Conservation (phyloP, 2,888 invertebrate species). For the Calameuta idolon region DNA sequence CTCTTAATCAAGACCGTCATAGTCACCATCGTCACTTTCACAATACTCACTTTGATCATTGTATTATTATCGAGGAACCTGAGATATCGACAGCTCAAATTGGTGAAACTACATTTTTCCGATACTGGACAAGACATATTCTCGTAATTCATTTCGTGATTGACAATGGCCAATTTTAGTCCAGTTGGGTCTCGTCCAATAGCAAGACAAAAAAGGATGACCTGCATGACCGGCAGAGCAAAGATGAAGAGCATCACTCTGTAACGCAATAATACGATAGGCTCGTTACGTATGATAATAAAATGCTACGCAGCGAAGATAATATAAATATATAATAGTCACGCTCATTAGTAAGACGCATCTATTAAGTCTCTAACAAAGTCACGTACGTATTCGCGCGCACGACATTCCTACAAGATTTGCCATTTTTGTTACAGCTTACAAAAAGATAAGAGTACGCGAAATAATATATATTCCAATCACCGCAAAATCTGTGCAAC, state of each 20-base stretch:
- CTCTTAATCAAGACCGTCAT: too few relatives aligned
- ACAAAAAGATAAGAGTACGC: too few relatives aligned
- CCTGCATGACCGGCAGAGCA: constrained; percentile 93
- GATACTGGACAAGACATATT: constrained; percentile 69
- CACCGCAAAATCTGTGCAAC: too few relatives aligned
- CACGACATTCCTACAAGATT: too few relatives aligned
- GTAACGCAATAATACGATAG: constrained; percentile 16
- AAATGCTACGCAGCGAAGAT: too few relatives aligned
- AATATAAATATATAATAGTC: too few relatives aligned
- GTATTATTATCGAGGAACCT: constrained; percentile 79
- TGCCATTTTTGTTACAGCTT: too few relatives aligned
- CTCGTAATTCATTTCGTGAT: constrained; percentile 73
- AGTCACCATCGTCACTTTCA: background rate
- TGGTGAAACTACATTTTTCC: constrained; percentile 77
- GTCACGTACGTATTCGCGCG: too few relatives aligned
- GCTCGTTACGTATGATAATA: too few relatives aligned
- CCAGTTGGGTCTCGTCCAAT: constrained; percentile 90
- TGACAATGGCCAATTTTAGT: constrained; percentile 83
- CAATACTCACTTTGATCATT: constrained; percentile 72
- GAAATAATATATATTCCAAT: too few relatives aligned
- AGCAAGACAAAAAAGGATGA: constrained; percentile 92
- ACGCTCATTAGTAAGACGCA: too few relatives aligned
- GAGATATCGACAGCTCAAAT: constrained; percentile 85
- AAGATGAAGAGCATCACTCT: constrained; percentile 93
- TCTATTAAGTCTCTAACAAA: too few relatives aligned